Evolutionary conservation across 1,140 invertebrate species (phyloP).

Genomic region (Akabosia matsudoensis): DNA sequence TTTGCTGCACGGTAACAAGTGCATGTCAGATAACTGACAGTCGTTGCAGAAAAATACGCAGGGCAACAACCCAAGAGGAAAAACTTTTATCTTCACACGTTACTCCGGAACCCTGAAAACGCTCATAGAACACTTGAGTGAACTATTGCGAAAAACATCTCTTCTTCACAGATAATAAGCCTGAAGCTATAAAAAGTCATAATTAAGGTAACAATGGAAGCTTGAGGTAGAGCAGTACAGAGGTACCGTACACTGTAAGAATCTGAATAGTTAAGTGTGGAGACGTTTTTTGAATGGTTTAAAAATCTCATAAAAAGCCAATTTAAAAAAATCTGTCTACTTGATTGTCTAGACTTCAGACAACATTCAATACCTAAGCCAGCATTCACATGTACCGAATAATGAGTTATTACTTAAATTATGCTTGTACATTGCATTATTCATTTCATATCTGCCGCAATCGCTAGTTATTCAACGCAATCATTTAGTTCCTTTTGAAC

Average conservation of each 20-base stretch:
- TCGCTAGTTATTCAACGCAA: neutral
- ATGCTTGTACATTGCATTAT: too few species aligned
- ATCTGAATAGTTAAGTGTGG: too few species aligned
- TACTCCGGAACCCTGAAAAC: neutral
- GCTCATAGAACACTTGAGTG: neutral
- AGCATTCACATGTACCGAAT: neutral
- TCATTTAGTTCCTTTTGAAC: neutral
- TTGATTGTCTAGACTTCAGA: slow-evolving; percentile 11
- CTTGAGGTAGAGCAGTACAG: neutral
- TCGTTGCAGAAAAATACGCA: neutral
- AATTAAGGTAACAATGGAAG: neutral
- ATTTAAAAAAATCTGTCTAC: slow-evolving; percentile 18
- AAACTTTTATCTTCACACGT: neutral
- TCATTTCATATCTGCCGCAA: too few species aligned
- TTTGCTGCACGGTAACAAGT: neutral
- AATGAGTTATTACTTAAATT: neutral
- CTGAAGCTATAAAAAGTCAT: neutral
- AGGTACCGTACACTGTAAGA: neutral
- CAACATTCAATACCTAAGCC: neutral
- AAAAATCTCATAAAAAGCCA: slow-evolving; percentile 4
- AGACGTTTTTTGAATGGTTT: neutral
- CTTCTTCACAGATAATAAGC: neutral
- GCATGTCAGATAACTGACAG: neutral
- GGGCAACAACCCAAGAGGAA: neutral
- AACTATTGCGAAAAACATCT: neutral